A percentile compares a stretch with the other conserved stretches of the same genome.
phyloP scores from a whole-genome alignment of 2,797 vertebrate genomes.

The Mus caroli region DNA sequence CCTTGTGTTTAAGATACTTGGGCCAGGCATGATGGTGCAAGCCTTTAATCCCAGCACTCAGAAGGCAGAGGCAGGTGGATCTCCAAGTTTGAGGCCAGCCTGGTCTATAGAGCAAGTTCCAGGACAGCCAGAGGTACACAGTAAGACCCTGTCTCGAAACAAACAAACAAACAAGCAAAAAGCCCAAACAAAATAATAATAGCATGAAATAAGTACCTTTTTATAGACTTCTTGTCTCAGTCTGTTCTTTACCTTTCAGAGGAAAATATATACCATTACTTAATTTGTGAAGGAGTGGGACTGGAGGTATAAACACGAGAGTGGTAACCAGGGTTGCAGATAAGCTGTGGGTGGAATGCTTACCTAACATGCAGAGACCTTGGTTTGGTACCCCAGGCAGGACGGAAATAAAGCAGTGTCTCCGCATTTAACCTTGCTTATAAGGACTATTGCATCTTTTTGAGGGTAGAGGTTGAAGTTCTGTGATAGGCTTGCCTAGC shows the following conservation, averaged over 20 bases:
- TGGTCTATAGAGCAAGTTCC: background rate
- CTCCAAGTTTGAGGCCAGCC: background rate
- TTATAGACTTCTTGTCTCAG: slow-evolving; percentile 19
- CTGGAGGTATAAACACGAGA: slow-evolving; percentile 32
- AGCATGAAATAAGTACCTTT: background rate
- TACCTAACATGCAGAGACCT: background rate
- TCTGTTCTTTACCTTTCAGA: slow-evolving; percentile 7
- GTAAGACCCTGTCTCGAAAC: background rate
- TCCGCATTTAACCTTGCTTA: too few relatives aligned
- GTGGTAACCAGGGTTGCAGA: background rate
- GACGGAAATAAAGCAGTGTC: background rate
- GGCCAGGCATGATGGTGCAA: background rate
- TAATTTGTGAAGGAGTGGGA: background rate
- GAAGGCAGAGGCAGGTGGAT: background rate
- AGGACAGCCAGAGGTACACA: background rate
- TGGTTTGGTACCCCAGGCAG: background rate
- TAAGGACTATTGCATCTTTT: background rate
- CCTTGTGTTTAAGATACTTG: background rate
- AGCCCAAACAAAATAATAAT: background rate
- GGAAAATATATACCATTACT: background rate
- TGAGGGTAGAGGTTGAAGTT: background rate
- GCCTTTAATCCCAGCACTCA: background rate
- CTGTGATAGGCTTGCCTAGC: background rate
- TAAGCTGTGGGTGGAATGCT: too few relatives aligned
- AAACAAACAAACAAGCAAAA: background rate